These are phyloP conservation scores for Mobula birostris DNA, from an alignment of 2,113 vertebrate genomes.

Conservation along the genomic window DNA sequence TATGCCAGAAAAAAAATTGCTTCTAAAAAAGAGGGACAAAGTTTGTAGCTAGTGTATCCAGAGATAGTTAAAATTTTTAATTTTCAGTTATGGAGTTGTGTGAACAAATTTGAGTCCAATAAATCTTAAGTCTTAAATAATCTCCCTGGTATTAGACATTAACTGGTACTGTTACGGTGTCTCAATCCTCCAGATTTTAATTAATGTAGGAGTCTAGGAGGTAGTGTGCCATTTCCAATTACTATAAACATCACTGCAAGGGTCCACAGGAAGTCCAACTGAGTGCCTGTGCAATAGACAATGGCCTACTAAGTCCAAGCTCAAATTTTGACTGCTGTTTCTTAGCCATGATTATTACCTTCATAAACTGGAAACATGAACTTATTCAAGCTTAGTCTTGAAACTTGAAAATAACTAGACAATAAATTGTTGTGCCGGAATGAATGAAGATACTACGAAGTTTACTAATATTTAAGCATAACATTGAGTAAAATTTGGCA, in stretches of 20 bases:
- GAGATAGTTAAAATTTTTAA: too few relatives aligned
- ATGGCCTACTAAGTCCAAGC: background rate
- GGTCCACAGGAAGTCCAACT: too few relatives aligned
- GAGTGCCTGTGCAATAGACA: background rate
- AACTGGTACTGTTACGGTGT: background rate
- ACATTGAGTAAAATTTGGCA: constrained; percentile 13
- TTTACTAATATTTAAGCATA: background rate
- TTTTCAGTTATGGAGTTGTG: too few relatives aligned
- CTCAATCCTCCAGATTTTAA: background rate
- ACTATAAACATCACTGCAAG: too few relatives aligned
- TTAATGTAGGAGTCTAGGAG: background rate
- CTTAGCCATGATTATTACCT: background rate
- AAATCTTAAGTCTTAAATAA: too few relatives aligned
- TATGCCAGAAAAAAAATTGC: too few relatives aligned
- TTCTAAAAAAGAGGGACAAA: too few relatives aligned
- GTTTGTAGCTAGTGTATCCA: too few relatives aligned
- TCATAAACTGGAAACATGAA: background rate
- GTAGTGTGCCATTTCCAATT: too few relatives aligned
- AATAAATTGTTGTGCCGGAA: background rate
- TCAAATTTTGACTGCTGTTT: background rate
- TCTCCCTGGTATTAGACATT: background rate
- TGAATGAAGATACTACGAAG: background rate
- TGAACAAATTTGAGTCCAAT: too few relatives aligned
- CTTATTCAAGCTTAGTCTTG: background rate
- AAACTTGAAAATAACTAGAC: background rate